Evolutionary conservation across 1,140 invertebrate species (phyloP), one percentile per base, ranked within the genome.

Genomic region (Ceratina japonica): DNA sequence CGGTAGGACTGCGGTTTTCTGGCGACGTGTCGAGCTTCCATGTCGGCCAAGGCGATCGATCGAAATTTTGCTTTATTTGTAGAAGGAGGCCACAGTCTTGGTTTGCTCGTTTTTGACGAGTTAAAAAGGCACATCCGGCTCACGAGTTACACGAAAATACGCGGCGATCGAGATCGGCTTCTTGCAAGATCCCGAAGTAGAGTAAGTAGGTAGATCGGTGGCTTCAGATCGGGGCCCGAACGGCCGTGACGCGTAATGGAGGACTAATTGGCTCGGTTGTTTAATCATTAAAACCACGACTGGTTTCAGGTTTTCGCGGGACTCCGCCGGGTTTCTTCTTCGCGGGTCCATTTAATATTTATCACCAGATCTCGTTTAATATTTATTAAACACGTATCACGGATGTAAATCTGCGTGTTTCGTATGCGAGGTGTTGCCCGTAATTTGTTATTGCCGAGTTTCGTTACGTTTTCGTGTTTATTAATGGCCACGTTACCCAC

Each of bases 1-100:
- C n/a, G n/a, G n/a, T n/a, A n/a, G n/a, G n/a, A n/a, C n/a, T n/a
- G n/a, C n/a, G n/a, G n/a, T n/a, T n/a, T n/a, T n/a, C n/a, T n/a
- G n/a, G n/a, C n/a, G n/a, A n/a, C n/a, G n/a, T n/a, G n/a, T n/a
- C 27, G 12, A 12, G 20, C n/a, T 0, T 18, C 20, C 51, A 61
- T 52, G 24, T 70, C 18, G 75, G 58, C 20, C 74, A 68, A 65
- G 72, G 61, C 20, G 51, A 37, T 75, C 62, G 64, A 76, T 68
- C 54, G 31, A 68, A 76, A 65, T 61, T 76, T 66, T 52, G n/a
- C 49, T 56, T 20, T n/a, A 7, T 4, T 65, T 62, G 12, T 22
- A 13, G 18, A 8, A 44, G 37, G 37, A 44, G 16, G 12, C 18
- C 24, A 20, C 13, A 15, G 18, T 27, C 1, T 69, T 20, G 13